A percentile compares a stretch with the other conserved stretches of the same genome.
These are phyloP conservation scores for Phocides pigmalion DNA, from an alignment of 1,140 invertebrate genomes.

Conservation along the genomic window DNA sequence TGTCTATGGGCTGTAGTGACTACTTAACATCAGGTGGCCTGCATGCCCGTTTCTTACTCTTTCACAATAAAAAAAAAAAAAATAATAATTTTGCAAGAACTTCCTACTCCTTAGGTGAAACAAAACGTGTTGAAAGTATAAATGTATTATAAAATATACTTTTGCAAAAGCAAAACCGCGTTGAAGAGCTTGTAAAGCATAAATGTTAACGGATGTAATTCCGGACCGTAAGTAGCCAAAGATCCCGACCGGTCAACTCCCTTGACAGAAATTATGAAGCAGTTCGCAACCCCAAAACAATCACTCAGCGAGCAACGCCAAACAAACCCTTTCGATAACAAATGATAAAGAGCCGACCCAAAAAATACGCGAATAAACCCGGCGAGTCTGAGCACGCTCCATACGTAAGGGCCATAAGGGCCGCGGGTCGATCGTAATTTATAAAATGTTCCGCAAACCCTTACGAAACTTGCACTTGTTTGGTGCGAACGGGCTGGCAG, in stretches of 20 bases:
- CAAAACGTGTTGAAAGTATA: too few relatives aligned
- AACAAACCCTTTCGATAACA: conserved; percentile 30
- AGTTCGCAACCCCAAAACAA: conserved; percentile 25
- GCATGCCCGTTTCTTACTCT: too few relatives aligned
- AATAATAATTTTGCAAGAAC: too few relatives aligned
- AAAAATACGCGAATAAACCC: conserved; percentile 16
- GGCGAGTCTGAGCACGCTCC: not conserved
- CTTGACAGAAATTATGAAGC: conserved; percentile 21
- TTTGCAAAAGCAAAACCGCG: too few relatives aligned
- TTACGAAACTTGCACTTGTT: conserved; percentile 3
- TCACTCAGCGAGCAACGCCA: conserved; percentile 22
- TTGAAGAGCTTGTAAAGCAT: too few relatives aligned
- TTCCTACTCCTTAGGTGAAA: too few relatives aligned
- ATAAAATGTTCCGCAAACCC: conserved; percentile 2
- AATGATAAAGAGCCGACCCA: conserved; percentile 28
- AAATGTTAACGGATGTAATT: too few relatives aligned
- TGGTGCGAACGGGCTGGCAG: not conserved
- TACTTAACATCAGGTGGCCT: too few relatives aligned
- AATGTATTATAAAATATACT: too few relatives aligned
- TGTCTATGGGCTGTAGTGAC: too few relatives aligned
- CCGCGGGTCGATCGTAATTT: not conserved
- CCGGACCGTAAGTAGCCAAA: not conserved
- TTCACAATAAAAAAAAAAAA: too few relatives aligned
- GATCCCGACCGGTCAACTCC: not conserved
- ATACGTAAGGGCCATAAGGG: not conserved